Evolutionary conservation across 2,888 invertebrate species (phyloP), one percentile per base, ranked within the genome.

Genomic region (Synergus japonicus): DNA sequence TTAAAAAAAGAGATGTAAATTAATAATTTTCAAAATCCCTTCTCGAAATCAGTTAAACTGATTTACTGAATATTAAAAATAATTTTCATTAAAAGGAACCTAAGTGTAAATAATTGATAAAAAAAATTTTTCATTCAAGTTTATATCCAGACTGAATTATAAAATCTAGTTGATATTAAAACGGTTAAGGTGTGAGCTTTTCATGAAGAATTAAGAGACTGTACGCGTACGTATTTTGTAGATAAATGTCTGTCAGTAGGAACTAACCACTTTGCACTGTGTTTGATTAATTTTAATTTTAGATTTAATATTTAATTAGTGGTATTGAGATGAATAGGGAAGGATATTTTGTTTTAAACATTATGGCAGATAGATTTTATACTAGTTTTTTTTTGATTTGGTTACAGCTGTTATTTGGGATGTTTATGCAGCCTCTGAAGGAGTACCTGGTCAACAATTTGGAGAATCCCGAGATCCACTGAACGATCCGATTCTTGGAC

Each of bases 381-480:
- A 15, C 76, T 78, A 54, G 60, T 84, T 86, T 85, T 76, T 66
- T 82, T 81, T 84, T 79, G 49, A 80, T 85, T 78, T 86, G 83
- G 54, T 87, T 85, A 77, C 86, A 86, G 88, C 81, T 90, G 90
- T 89, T 8, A 44, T 12, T 4, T 81, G 81, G 81, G 60, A 18
- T 64, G 15, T 67, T 60, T 76, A 15, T 54, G 41, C 80, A 49
- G 63, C 63, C 22, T 29, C 22, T 63, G 22, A 63, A 29, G 29
- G 29, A 63, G 43, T 76, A 44, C 9, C 43, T 43, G 63, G 13
- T 43, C 13, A 41, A 8, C 18, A 54, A 9, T 64, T 13, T 29
- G 37, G 18, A 63, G 22, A 44, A 43, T 44, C 15, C 13, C 69
- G 37, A 43, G 18, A 29, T 54, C n/a, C 15, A 4, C 12, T 54